Base-by-base conservation (phyloP, 2,888 invertebrate genomes). In the Leptopterna dolabrata region DNA sequence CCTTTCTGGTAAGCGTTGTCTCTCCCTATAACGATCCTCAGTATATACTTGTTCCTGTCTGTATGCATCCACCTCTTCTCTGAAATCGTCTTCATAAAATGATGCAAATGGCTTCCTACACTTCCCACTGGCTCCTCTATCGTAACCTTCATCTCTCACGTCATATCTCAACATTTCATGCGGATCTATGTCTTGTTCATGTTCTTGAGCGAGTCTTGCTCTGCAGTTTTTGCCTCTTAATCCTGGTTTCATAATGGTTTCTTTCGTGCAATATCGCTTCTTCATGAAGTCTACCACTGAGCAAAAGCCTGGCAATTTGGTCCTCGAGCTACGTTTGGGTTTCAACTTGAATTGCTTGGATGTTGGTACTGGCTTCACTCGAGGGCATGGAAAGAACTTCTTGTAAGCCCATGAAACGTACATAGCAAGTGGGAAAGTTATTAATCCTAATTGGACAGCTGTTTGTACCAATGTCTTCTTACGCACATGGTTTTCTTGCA, bases 381-480 rank as follows among this genome's bases (percentile, higher is more conserved):
- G 71, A 14, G 85, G 85, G 16, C 85, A 85, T 0, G 85, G 85
- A 14, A 29, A 24, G 47, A 85, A 73, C n/a, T 41, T 85, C 45
- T 47, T 43, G 51, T 85, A 76, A 0, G 45, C 85, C 47, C 73
- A 85, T 76, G 30, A n/a, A 6, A 51, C 51, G 29, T 85, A 85
- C 27, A 85, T 29, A 4, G 45, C 19, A 14, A 85, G 14, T 14
- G 85, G 73, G 14, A 71, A 27, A 11, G 29, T 43, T n/a, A 85
- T 47, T 7, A 85, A 30, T 14, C 73, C 73, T 3, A 73, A n/a
- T 47, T 73, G 30, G 0, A 85, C 43, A 30, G 47, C 73, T 27
- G 7, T 73, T 24, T 85, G 85, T 0, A 85, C 85, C 13, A 85
- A 43, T 7, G 55, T 51, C 14, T 55, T 24, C 16, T 47, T 55